These are phyloP conservation scores for Apocrypta bakeri DNA, from an alignment of 1,140 invertebrate species.

Conservation along the genomic window DNA sequence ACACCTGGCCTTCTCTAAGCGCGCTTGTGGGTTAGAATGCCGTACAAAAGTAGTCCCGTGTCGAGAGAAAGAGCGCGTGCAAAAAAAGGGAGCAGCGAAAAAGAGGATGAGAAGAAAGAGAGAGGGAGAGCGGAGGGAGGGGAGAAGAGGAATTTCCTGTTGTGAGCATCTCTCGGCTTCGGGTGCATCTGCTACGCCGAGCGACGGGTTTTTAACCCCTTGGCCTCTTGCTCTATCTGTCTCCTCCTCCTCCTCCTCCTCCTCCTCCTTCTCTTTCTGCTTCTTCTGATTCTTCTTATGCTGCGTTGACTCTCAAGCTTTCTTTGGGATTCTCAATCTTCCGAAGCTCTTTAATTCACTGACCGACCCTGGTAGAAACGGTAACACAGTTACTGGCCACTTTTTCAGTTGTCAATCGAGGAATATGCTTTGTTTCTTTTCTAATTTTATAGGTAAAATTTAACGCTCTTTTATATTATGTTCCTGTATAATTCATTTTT, in stretches of 20 bases:
- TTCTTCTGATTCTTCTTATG: conserved; percentile 3
- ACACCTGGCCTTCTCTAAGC: conserved; percentile 11
- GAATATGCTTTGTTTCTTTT: neutral
- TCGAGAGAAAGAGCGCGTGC: neutral
- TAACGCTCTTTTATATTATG: no score
- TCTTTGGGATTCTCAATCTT: conserved; percentile 33
- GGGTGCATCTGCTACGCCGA: conserved; percentile 69
- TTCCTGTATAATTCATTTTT: no score
- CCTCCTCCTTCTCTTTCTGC: conserved; percentile 36
- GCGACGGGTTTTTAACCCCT: conserved; percentile 62
- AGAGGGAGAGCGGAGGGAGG: conserved; percentile 49
- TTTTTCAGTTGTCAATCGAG: no score
- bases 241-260: conserved; percentile 13
- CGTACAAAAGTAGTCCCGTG: neutral
- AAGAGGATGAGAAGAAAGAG: conserved; percentile 35
- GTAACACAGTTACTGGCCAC: no score
- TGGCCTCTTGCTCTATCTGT: conserved; percentile 47
- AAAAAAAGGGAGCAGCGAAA: conserved; percentile 31
- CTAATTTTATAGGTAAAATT: no score
- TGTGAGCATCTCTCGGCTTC: conserved; percentile 66
- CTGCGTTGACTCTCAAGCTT: conserved; percentile 10
- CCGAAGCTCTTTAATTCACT: conserved; percentile 49
- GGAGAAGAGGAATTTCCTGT: conserved; percentile 71
- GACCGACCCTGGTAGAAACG: conserved; percentile 31
- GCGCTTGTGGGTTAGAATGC: neutral